Percentiles rank a stretch among this genome's conserved stretches.
phyloP scores from a whole-genome alignment of 2,888 invertebrate genomes.

The Phytoseiulus persimilis region DNA sequence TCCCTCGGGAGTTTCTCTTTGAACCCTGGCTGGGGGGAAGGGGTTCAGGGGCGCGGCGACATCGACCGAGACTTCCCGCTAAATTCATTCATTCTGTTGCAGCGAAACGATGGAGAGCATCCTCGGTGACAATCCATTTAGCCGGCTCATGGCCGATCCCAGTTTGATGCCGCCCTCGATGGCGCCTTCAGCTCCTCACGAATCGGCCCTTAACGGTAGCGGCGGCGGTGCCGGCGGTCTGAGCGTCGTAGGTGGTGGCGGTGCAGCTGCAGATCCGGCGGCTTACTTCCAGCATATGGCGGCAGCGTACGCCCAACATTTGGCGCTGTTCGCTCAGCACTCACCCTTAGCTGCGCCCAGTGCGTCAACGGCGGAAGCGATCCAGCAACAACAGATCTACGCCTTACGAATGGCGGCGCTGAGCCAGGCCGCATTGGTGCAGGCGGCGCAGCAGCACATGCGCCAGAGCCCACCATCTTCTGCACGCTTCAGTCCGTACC shows the following conservation, averaged over 20 bases:
- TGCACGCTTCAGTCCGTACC: constrained; percentile 32
- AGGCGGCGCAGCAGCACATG: constrained; percentile 26
- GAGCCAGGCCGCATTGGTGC: constrained; percentile 25
- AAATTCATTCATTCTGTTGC: constrained; percentile 48
- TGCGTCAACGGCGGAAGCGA: constrained; percentile 5
- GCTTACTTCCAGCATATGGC: constrained; percentile 35
- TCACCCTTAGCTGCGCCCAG: not conserved
- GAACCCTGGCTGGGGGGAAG: too few species aligned
- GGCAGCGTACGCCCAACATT: constrained; percentile 32
- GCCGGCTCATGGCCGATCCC: constrained; percentile 35
- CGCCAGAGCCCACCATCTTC: constrained; percentile 21
- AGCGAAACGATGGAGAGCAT: constrained; percentile 74
- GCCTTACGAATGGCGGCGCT: constrained; percentile 32
- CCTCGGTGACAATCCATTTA: constrained; percentile 38
- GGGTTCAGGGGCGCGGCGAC: not conserved
- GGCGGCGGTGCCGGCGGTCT: not conserved
- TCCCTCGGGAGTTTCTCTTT: too few species aligned
- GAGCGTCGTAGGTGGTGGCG: not conserved
- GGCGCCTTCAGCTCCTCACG: not conserved
- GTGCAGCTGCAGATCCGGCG: constrained; percentile 23
- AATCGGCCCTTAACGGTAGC: not conserved
- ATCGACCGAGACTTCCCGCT: not conserved
- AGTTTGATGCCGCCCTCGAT: not conserved
- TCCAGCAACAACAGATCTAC: constrained; percentile 34
- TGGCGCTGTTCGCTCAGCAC: constrained; percentile 35